Percentiles rank a stretch among this genome's conserved stretches.
Evolutionary conservation across 2,888 invertebrate genomes (phyloP).

Genomic region (Oscheius myriophilus): DNA sequence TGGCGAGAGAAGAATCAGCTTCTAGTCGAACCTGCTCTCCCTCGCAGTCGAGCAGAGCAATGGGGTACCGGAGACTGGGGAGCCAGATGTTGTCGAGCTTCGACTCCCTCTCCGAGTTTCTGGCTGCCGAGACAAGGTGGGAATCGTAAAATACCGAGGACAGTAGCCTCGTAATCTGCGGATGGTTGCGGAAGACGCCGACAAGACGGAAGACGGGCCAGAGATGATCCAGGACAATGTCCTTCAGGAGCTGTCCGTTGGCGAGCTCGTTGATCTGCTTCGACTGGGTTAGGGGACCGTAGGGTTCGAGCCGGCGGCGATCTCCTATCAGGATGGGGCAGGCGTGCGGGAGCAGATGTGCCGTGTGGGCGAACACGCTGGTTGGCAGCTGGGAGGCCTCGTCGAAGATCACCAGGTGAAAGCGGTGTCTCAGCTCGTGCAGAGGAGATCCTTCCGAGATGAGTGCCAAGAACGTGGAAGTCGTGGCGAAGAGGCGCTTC

Average conservation of each 20-base stretch:
- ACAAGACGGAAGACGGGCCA: conserved; percentile 29
- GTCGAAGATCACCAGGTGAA: conserved; percentile 3
- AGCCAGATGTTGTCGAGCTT: background rate
- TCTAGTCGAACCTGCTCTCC: background rate
- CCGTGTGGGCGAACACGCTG: background rate
- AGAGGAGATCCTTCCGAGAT: background rate
- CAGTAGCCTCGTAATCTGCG: conserved; percentile 13
- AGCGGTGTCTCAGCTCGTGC: no score
- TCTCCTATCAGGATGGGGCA: conserved; percentile 7
- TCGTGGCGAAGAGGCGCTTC: no score
- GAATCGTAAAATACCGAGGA: conserved; percentile 22
- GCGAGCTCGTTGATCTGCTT: conserved; percentile 14
- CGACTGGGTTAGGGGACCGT: conserved; percentile 15
- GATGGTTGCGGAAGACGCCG: conserved; percentile 21
- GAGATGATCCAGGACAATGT: no score
- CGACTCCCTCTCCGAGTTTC: background rate
- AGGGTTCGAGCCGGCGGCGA: background rate
- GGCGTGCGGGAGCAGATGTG: background rate
- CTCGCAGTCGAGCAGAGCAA: background rate
- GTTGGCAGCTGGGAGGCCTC: conserved; percentile 32
- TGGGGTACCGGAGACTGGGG: no score
- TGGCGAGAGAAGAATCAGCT: background rate
- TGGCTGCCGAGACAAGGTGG: background rate
- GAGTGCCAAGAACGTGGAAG: no score
- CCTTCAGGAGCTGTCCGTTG: conserved; percentile 10